A percentile compares a stretch with the other conserved stretches of the same genome.
phyloP scores from a whole-genome alignment of 1,140 invertebrate species.

The Globodera ellingtonae region DNA sequence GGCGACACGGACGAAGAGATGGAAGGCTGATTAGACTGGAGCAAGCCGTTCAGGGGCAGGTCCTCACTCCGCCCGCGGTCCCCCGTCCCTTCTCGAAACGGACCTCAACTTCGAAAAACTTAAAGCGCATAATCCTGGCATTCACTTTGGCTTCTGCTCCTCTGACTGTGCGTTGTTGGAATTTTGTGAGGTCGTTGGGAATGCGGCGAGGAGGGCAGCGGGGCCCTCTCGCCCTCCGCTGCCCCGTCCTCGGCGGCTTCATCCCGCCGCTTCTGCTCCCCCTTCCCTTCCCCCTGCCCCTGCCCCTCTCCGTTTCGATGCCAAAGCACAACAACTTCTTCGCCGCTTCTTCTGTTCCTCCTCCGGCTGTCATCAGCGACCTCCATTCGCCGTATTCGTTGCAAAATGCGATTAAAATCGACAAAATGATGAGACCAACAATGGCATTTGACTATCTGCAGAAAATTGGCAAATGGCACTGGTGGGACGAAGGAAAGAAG shows the following conservation, averaged over 20 bases:
- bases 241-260: not conserved
- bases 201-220: not conserved
- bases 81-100: not conserved
- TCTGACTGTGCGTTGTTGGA: not conserved
- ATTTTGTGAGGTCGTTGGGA: not conserved
- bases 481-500: not conserved
- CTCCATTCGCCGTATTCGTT: slow-evolving; percentile 7
- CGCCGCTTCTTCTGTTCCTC: not conserved
- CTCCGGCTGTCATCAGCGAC: not conserved
- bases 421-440: not conserved
- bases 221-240: not conserved
- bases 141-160: slow-evolving; percentile 3
- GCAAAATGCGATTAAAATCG: slow-evolving; percentile 13
- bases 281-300: not conserved
- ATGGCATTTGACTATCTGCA: not conserved
- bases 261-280: not conserved
- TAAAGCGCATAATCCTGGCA: not conserved
- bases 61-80: not conserved
- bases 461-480: not conserved
- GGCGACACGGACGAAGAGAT: not conserved
- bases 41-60: not conserved
- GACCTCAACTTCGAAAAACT: not conserved
- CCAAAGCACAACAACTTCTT: not conserved
- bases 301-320: not conserved
- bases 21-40: not conserved